These are phyloP conservation scores for Glossophaga mutica DNA, from an alignment of 2,797 vertebrate genomes.

Conservation along the genomic window DNA sequence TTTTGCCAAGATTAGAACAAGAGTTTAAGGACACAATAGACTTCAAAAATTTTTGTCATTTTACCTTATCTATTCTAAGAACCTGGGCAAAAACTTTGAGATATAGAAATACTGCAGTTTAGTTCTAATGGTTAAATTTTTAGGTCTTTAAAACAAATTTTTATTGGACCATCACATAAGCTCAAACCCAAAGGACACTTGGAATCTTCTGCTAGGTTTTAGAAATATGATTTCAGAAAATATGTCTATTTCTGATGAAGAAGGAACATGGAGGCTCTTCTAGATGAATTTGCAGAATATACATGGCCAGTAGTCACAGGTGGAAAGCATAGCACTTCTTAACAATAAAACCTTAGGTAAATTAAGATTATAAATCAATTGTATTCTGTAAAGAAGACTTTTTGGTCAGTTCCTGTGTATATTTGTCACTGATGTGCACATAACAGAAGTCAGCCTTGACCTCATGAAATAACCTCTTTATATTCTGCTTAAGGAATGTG, in stretches of 20 bases:
- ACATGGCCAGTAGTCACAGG: constrained; percentile 91
- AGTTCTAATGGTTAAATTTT: constrained; percentile 93
- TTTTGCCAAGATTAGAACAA: constrained; percentile 91
- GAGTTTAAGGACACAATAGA: constrained; percentile 92
- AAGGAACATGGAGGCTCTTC: constrained; percentile 94
- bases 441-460: constrained; percentile 18
- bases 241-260: constrained; percentile 94
- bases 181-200: constrained; percentile 93
- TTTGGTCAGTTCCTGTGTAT: constrained; percentile 68
- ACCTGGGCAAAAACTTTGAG: constrained; percentile 92
- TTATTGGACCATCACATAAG: constrained; percentile 94
- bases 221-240: constrained; percentile 94
- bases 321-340: constrained; percentile 91
- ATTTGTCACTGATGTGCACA: constrained; percentile 33
- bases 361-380: constrained; percentile 80
- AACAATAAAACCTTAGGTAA: constrained; percentile 80
- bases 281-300: constrained; percentile 95
- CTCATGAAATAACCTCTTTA: constrained; percentile 51
- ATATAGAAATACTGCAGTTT: constrained; percentile 95
- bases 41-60: constrained; percentile 95
- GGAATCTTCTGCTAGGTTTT: constrained; percentile 94
- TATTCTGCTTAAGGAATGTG: constrained; percentile 64
- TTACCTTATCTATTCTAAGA: constrained; percentile 96
- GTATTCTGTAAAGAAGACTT: constrained; percentile 73
- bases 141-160: constrained; percentile 96